phyloP scores from a whole-genome alignment of 2,888 invertebrate species.

The Syritta pipiens region DNA sequence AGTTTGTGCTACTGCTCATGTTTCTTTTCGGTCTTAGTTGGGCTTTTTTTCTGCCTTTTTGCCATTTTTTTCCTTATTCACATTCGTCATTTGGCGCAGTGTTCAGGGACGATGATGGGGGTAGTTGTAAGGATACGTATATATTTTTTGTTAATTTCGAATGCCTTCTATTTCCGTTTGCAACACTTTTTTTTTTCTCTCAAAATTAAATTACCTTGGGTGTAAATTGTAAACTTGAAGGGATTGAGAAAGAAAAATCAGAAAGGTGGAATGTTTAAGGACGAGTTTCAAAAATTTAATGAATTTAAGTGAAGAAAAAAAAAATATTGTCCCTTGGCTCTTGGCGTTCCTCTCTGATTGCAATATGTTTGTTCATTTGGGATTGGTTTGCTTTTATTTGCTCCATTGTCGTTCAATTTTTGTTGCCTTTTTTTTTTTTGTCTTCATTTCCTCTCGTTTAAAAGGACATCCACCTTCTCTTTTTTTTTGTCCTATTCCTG shows the following conservation, averaged over 20 bases:
- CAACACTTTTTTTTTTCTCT: conserved; percentile 13
- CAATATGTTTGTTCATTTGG: conserved; percentile 69
- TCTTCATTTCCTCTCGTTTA: conserved; percentile 28
- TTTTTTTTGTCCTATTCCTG: conserved; percentile 51
- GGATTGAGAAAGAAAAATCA: conserved; percentile 4
- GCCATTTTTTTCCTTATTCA: not conserved
- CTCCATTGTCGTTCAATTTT: conserved; percentile 48
- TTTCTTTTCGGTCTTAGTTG: conserved; percentile 31
- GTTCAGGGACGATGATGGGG: not conserved
- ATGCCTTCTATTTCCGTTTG: not conserved
- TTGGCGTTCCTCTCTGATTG: conserved; percentile 55
- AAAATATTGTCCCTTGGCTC: too few relatives aligned
- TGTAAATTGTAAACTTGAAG: conserved; percentile 34
- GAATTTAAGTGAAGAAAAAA: conserved; percentile 24
- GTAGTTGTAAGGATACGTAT: not conserved
- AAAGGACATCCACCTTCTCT: conserved; percentile 56
- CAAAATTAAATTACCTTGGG: conserved; percentile 57
- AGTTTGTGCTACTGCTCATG: conserved; percentile 44
- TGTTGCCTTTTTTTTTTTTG: conserved; percentile 9
- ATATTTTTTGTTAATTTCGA: conserved; percentile 18
- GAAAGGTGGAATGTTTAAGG: conserved; percentile 18
- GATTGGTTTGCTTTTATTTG: conserved; percentile 67
- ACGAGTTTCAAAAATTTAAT: conserved; percentile 51
- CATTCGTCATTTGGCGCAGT: not conserved
- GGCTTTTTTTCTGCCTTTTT: conserved; percentile 1